Percentiles rank a stretch among this genome's conserved stretches.
Evolutionary conservation across 2,797 vertebrate species (phyloP).

Genomic region (Heterohyrax brucei): DNA sequence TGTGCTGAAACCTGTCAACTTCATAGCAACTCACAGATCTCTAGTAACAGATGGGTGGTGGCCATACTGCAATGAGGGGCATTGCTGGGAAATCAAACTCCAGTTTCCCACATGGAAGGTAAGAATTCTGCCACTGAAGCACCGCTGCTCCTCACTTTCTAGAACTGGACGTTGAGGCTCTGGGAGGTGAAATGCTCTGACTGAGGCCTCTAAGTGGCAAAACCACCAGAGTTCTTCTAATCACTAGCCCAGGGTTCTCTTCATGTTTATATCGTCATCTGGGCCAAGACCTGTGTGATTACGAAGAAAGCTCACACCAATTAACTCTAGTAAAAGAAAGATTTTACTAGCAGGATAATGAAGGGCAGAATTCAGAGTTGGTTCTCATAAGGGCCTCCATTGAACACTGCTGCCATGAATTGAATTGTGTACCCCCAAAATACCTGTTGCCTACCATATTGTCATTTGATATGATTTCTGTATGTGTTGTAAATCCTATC

Average conservation of each 20-base stretch:
- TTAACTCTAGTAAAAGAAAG: not conserved
- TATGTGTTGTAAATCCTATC: no score
- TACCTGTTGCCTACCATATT: no score
- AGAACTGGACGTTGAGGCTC: not conserved
- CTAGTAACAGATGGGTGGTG: no score
- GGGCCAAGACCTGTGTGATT: not conserved
- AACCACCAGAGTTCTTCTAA: not conserved
- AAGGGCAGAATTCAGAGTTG: not conserved
- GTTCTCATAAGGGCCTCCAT: not conserved
- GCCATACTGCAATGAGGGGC: no score
- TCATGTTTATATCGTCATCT: not conserved
- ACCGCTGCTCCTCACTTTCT: no score
- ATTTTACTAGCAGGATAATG: not conserved
- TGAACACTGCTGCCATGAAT: not conserved
- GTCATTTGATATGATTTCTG: no score
- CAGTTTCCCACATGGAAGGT: no score
- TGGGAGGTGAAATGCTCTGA: not conserved
- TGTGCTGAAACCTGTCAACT: not conserved
- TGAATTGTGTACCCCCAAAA: no score
- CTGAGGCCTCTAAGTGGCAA: not conserved
- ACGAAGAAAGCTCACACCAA: not conserved
- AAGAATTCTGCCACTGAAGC: no score
- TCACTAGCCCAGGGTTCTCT: not conserved
- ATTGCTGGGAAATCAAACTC: no score
- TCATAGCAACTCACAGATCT: not conserved